phyloP scores from a whole-genome alignment of 2,888 invertebrate genomes.

The Pollenia labialis region DNA sequence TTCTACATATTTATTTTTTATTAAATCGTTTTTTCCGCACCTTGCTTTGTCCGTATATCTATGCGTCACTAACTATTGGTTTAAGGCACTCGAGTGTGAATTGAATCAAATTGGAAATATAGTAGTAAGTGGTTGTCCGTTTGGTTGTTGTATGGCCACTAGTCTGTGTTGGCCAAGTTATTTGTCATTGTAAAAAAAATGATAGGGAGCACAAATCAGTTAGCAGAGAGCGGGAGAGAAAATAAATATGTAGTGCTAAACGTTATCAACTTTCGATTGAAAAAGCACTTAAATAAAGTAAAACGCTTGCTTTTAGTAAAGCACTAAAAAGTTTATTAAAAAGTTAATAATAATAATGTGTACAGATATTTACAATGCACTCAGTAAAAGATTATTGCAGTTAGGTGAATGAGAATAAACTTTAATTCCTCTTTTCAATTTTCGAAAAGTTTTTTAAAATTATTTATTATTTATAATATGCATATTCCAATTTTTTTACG shows the following conservation, averaged over 20 bases:
- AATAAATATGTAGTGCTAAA: neutral
- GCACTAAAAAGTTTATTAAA: too few species aligned
- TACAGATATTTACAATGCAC: too few species aligned
- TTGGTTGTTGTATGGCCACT: slow-evolving; percentile 54
- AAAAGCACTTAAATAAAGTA: slow-evolving; percentile 27
- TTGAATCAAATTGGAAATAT: slow-evolving; percentile 62
- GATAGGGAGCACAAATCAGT: slow-evolving; percentile 34
- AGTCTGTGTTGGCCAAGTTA: slow-evolving; percentile 68
- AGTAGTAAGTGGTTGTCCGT: slow-evolving; percentile 63
- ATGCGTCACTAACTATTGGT: slow-evolving; percentile 67
- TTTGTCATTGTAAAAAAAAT: slow-evolving; percentile 61
- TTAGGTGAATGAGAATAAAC: too few species aligned
- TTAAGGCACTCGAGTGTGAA: slow-evolving; percentile 71
- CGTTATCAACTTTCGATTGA: slow-evolving; percentile 41
- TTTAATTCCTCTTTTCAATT: too few species aligned
- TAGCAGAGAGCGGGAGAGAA: slow-evolving; percentile 12
- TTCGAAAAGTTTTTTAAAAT: too few species aligned
- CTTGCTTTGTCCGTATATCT: slow-evolving; percentile 61
- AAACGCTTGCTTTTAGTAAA: neutral
- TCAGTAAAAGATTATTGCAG: too few species aligned
- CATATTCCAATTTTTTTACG: too few species aligned
- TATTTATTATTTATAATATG: too few species aligned
- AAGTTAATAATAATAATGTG: too few species aligned
- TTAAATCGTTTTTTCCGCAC: slow-evolving; percentile 62
- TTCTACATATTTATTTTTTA: slow-evolving; percentile 26